Evolutionary conservation across 1,140 invertebrate genomes (phyloP).

Genomic region (Charaxes varanes): DNA sequence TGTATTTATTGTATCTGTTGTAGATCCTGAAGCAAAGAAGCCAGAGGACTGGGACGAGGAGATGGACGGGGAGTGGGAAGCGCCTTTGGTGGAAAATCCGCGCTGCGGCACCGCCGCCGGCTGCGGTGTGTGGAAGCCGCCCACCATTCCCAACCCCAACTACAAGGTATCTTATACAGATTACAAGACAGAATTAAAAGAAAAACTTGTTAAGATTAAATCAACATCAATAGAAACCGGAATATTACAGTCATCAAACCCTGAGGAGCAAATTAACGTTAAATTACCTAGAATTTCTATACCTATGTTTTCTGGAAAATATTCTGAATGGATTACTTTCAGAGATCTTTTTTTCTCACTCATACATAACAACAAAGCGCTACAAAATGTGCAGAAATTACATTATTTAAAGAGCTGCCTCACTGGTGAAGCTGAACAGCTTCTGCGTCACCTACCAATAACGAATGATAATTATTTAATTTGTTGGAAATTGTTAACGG

Average conservation of each 20-base stretch:
- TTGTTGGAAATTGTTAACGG: conserved; percentile 19
- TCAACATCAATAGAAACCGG: neutral
- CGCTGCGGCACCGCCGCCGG: conserved; percentile 88
- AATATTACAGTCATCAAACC: neutral
- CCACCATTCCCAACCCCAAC: conserved; percentile 91
- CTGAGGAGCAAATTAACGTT: neutral
- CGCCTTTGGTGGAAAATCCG: conserved; percentile 94
- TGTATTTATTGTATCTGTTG: neutral
- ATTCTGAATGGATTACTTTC: conserved; percentile 21
- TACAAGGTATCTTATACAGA: conserved; percentile 80
- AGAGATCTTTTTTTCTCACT: conserved; percentile 32
- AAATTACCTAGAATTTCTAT: conserved; percentile 17
- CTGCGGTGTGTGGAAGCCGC: conserved; percentile 93
- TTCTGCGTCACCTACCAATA: conserved; percentile 9
- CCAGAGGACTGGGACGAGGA: conserved; percentile 98
- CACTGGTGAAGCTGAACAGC: conserved; percentile 18
- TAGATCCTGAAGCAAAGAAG: conserved; percentile 89
- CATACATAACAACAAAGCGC: conserved; percentile 25
- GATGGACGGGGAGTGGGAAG: conserved; percentile 99
- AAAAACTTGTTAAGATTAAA: neutral
- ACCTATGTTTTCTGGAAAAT: conserved; percentile 19
- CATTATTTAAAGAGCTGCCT: conserved; percentile 21
- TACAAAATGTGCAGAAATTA: conserved; percentile 29
- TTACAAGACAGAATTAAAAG: neutral
- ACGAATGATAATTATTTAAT: conserved; percentile 2